A percentile compares a stretch with the other conserved stretches of the same genome.
phyloP scores from a whole-genome alignment of 2,113 vertebrate genomes.

The Struthio camelus region DNA sequence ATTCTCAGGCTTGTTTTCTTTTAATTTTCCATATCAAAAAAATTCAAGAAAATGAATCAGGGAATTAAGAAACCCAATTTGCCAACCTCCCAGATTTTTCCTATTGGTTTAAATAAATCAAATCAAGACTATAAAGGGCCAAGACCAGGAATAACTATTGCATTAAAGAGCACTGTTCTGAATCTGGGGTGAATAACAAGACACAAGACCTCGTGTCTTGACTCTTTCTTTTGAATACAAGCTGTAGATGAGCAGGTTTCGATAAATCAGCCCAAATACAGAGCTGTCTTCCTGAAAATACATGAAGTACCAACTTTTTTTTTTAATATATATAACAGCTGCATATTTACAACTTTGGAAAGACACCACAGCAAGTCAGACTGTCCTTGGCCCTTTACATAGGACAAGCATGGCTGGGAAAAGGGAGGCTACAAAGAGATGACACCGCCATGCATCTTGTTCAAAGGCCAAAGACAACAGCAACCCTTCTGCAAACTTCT shows the following conservation, averaged over 20 bases:
- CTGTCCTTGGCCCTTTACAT: background rate
- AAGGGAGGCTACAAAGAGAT: background rate
- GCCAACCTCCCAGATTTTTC: background rate
- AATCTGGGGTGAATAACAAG: background rate
- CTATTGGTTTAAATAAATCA: conserved; percentile 12
- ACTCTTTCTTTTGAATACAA: background rate
- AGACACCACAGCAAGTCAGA: background rate
- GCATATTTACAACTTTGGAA: conserved; percentile 25
- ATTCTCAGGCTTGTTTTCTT: conserved; percentile 25
- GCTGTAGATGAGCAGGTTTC: background rate
- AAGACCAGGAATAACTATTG: background rate
- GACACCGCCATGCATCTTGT: background rate
- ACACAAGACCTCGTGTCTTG: background rate
- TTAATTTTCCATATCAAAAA: background rate
- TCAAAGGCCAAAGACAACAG: background rate
- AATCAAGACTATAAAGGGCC: background rate
- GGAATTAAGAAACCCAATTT: conserved; percentile 13
- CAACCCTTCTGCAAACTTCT: background rate
- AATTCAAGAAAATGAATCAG: background rate
- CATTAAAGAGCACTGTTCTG: background rate
- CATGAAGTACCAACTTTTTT: background rate
- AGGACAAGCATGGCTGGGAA: background rate
- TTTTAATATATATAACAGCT: background rate
- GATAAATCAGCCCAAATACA: background rate
- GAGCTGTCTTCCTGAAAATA: background rate